Percentiles rank a stretch among this genome's conserved stretches.
phyloP scores from a whole-genome alignment of 2,888 invertebrate genomes.

The Orgyia antiqua region DNA sequence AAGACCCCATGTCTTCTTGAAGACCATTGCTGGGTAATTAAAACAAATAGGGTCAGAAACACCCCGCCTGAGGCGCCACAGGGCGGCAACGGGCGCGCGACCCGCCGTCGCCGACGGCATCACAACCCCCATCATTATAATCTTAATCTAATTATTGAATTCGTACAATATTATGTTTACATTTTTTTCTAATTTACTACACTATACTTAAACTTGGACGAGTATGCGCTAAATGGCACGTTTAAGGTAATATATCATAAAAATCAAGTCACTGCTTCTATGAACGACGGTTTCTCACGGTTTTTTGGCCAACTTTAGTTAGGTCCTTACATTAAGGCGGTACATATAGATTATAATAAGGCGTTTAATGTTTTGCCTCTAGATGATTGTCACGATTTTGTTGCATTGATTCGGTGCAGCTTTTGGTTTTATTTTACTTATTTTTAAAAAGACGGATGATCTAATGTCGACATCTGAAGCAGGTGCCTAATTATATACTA shows the following conservation, averaged over 20 bases:
- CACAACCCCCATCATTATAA: conserved; percentile 68
- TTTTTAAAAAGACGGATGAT: background rate
- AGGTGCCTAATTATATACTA: no score
- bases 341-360: conserved; percentile 34
- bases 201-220: conserved; percentile 73
- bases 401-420: conserved; percentile 36
- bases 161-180: conserved; percentile 78
- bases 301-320: conserved; percentile 44
- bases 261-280: conserved; percentile 62
- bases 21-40: conserved; percentile 71
- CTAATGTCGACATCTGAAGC: no score
- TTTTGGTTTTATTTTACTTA: conserved; percentile 4
- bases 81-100: conserved; percentile 56
- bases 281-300: conserved; percentile 65
- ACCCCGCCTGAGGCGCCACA: conserved; percentile 71
- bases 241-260: conserved; percentile 74
- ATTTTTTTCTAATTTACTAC: conserved; percentile 74
- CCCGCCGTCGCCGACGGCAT: conserved; percentile 63
- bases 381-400: conserved; percentile 62
- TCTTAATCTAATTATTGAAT: conserved; percentile 78
- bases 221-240: conserved; percentile 77
- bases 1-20: conserved; percentile 62
- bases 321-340: conserved; percentile 47
- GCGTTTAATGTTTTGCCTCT: conserved; percentile 52
- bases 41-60: conserved; percentile 76